Base-by-base conservation (phyloP, 2,888 invertebrate genomes). In the Xestia c-nigrum region DNA sequence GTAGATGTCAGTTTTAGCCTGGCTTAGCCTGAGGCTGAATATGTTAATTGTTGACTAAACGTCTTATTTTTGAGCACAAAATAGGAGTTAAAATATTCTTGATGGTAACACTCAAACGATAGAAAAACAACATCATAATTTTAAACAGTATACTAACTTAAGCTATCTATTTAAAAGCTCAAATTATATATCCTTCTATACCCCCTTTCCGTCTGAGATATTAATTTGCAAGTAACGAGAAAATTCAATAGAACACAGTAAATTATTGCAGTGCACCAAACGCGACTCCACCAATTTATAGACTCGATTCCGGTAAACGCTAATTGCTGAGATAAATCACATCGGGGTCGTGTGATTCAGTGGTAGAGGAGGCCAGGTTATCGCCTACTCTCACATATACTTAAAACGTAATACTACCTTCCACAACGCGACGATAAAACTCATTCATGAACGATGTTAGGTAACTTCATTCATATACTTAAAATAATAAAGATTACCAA, bases 281-380 rank as follows among this genome's bases (percentile, higher is more conserved):
- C 71, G 76, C 66, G 72, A 66, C 77, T 76, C 70, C 61, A 72
- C 78, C 85, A 87, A 91, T 91, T 90, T 89, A 90, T 90, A 85
- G 85, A 88, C 79, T 83, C 85, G 80, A 85, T 90, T 90, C 89
- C 87, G 85, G 88, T 90, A 87, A 87, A 87, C 87, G 89, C 89
- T 94, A 94, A 94, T 95, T 94, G 92, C 91, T 84, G 83, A 91
- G 87, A 94, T 94, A 95, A 94, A 95, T 94, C 94, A 93, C 90
- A 84, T 78, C 79, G 89, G 86, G 90, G 90, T 90, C 91, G 91
- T 90, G 92, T 90, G 93, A 93, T 93, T 92, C 91, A 92, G 88
- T 89, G 85, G 87, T 83, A 82, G 76, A 77, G 84, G 81, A 80
- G 89, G 85, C 88, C 82, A 69, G 95, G 94, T 94, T 95, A 95